phyloP scores from a whole-genome alignment of 2,113 vertebrate genomes.

The Phalacrocorax aristotelis region DNA sequence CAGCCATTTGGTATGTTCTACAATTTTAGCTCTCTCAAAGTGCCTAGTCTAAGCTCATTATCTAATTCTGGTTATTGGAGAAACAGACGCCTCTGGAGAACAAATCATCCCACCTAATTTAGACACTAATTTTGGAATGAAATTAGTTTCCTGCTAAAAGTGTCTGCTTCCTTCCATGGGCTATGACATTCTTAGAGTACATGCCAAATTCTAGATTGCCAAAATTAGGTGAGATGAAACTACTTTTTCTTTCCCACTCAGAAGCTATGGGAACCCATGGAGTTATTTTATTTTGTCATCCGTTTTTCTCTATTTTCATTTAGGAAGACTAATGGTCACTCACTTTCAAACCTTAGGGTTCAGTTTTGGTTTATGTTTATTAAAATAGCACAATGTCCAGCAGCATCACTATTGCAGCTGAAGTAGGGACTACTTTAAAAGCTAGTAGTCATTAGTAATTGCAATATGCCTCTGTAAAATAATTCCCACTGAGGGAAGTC shows the following conservation, averaged over 20 bases:
- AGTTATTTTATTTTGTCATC: background rate
- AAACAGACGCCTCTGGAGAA: background rate
- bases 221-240: background rate
- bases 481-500: conserved; percentile 15
- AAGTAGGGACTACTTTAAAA: background rate
- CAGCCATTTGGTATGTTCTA: background rate
- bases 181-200: background rate
- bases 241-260: background rate
- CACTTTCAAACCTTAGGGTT: background rate
- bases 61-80: conserved; percentile 3
- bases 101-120: background rate
- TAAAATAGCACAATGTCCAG: background rate
- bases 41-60: background rate
- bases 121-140: background rate
- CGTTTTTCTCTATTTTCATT: background rate
- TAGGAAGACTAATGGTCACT: conserved; percentile 5
- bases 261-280: background rate
- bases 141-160: background rate
- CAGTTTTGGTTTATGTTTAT: background rate
- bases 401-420: background rate
- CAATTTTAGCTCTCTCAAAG: background rate
- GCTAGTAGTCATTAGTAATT: conserved; percentile 10
- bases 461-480: conserved; percentile 5
- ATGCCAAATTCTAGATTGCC: background rate
- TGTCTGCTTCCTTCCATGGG: background rate